A percentile compares a stretch with the other conserved stretches of the same genome.
Evolutionary conservation across 2,113 vertebrate genomes (phyloP).

Genomic region (Setophaga petechia): DNA sequence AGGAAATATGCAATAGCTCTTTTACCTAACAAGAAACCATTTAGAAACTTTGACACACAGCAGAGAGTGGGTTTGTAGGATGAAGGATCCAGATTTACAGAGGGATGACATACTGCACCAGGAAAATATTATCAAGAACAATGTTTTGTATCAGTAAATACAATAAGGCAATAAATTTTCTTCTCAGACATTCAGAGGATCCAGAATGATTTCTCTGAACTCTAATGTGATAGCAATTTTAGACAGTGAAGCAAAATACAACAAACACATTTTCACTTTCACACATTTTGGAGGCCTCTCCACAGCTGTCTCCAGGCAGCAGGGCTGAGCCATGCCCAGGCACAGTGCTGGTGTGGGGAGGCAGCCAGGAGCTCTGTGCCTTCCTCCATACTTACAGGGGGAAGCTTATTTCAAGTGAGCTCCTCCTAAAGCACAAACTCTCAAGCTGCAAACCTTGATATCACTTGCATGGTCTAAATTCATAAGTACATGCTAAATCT

Average conservation of each 20-base stretch:
- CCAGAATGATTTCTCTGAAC: neutral
- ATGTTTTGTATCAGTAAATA: neutral
- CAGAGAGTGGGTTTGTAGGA: neutral
- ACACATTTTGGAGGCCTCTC: neutral
- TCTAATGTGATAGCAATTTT: neutral
- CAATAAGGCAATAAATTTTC: neutral
- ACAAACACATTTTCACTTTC: neutral
- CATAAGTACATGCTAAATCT: neutral
- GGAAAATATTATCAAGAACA: neutral
- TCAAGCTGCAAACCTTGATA: neutral
- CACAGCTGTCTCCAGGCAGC: neutral
- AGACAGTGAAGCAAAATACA: neutral
- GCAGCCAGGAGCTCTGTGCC: neutral
- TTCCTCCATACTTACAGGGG: neutral
- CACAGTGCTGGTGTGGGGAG: accelerated
- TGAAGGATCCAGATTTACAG: neutral
- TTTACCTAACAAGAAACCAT: neutral
- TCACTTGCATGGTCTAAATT: neutral
- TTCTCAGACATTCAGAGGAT: neutral
- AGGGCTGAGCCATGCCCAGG: neutral
- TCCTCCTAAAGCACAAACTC: accelerated
- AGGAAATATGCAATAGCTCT: neutral
- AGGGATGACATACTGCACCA: neutral
- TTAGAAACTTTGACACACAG: neutral
- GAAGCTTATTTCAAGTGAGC: neutral